Evolutionary conservation across 2,113 vertebrate genomes (phyloP), one percentile per base, ranked within the genome.

Genomic region (Amphiprion percula): DNA sequence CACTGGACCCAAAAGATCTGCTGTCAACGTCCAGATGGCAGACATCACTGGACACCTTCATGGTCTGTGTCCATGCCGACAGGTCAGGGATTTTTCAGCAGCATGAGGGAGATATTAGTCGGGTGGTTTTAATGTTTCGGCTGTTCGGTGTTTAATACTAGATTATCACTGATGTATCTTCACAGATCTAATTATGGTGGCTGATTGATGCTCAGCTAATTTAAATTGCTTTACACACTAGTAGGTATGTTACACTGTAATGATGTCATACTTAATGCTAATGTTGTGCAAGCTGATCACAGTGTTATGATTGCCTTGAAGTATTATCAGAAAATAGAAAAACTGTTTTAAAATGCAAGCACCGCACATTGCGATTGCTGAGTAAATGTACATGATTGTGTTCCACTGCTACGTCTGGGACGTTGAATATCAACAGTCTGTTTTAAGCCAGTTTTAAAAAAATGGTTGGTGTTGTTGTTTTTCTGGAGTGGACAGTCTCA

Each of bases 401-500:
- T 30, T 39, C 15, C 10, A 59, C n/a, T 8, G 0, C 8, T 19
- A 19, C 26, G n/a, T 21, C 41, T 63, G 17, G 10, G 8, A 0
- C 1, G 10, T 71, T 23, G 16, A 69, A 61, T 46, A 73, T 16
- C 17, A 71, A 52, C 70, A 12, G 50, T 39, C 67, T 63, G 64
- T 44, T 80, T 49, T 19, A 66, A 69, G 28, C 23, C n/a, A 33
- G 4, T 30, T 65, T 81, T 21, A 33, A 87, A 75, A 59, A 54
- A 75, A 80, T 55, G n/a, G 30, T 14, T 62, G 39, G 30, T 4
- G 23, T 39, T 56, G 64, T 49, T 28, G 61, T 80, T 68, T 26
- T 66, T 54, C 67, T 80, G 67, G 68, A 77, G 19, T 68, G 50
- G 68, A 71, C 47, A 30, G 56, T 72, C 78, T 77, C 63, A 2